Percentiles rank a stretch among this genome's conserved stretches.
These are phyloP conservation scores for Ochotona princeps DNA, from an alignment of 2,113 vertebrate species.

Conservation along the genomic window DNA sequence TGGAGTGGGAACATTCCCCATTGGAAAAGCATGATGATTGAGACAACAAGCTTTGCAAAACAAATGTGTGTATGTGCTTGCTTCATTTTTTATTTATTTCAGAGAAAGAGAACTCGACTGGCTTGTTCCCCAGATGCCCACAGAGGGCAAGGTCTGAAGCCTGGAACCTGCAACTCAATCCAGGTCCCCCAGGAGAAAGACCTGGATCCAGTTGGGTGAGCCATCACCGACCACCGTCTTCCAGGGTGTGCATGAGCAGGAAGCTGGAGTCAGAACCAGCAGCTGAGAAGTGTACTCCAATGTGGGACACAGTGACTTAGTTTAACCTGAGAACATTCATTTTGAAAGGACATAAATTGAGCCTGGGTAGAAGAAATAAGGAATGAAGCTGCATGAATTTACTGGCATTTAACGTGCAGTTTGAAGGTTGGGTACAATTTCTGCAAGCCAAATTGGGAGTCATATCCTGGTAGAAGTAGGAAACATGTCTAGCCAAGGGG, in stretches of 20 bases:
- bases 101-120: too few species aligned
- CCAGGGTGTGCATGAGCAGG: too few species aligned
- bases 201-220: too few species aligned
- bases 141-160: too few species aligned
- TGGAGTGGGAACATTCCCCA: background rate
- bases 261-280: too few species aligned
- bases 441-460: background rate
- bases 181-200: too few species aligned
- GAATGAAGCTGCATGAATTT: slow-evolving; percentile 16
- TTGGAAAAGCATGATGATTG: background rate
- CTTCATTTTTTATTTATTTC: background rate
- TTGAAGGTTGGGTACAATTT: background rate
- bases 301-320: too few species aligned
- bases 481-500: background rate
- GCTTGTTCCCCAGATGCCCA: too few species aligned
- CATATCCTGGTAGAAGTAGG: background rate
- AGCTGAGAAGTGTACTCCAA: too few species aligned
- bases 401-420: background rate
- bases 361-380: background rate
- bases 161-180: too few species aligned
- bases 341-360: background rate
- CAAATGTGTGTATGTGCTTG: background rate
- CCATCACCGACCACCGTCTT: too few species aligned
- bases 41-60: background rate
- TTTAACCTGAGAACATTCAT: background rate